phyloP scores from a whole-genome alignment of 2,888 invertebrate species.

The Prostheceraeus crozeri region DNA sequence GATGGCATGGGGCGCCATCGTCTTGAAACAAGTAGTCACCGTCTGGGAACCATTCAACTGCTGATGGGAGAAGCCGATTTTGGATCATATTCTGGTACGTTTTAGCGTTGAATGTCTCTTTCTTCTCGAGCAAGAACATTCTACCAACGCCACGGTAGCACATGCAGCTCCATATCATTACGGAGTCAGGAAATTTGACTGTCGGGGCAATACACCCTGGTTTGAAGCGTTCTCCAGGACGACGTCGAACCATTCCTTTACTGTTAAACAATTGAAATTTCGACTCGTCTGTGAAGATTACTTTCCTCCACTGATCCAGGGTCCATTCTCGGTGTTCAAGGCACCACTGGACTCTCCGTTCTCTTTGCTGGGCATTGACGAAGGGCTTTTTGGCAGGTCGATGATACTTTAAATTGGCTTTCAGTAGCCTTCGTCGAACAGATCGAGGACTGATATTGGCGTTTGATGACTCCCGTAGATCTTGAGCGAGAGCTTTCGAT shows the following conservation, averaged over 20 bases:
- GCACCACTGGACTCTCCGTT: constrained; percentile 14
- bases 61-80: constrained; percentile 3
- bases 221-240: constrained; percentile 21
- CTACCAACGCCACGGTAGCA: background rate
- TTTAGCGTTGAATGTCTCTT: no score
- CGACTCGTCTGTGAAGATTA: constrained; percentile 16
- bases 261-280: constrained; percentile 14
- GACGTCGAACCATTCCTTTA: constrained; percentile 18
- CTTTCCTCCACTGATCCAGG: constrained; percentile 15
- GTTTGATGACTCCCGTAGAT: background rate
- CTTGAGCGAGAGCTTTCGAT: constrained; percentile 2
- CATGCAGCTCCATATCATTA: constrained; percentile 21
- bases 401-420: constrained; percentile 9
- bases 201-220: constrained; percentile 4
- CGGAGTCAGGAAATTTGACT: constrained; percentile 5
- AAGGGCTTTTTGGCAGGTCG: constrained; percentile 22
- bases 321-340: constrained; percentile 9
- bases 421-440: constrained; percentile 13
- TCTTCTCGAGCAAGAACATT: constrained; percentile 5
- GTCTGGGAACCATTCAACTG: constrained; percentile 3
- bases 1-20: constrained; percentile 26
- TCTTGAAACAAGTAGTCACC: constrained; percentile 20
- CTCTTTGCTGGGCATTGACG: background rate
- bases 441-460: constrained; percentile 20
- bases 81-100: background rate